Percentiles rank a stretch among this genome's conserved stretches.
Evolutionary conservation across 2,113 vertebrate species (phyloP).

Genomic region (Takifugu bimaculatus): DNA sequence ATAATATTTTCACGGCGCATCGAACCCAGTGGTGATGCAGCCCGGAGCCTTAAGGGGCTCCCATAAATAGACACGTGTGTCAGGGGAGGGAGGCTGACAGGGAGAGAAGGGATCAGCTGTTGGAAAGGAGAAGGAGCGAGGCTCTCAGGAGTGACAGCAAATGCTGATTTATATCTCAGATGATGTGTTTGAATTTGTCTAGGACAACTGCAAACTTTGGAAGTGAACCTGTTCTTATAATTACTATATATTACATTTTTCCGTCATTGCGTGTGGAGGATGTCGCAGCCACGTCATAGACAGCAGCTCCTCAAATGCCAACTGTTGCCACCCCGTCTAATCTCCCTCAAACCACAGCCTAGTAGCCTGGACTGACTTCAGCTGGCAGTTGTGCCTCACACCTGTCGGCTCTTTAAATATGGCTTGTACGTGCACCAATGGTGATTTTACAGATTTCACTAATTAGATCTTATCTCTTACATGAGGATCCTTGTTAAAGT

Average conservation of each 20-base stretch:
- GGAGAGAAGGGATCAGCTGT: slow-evolving; percentile 48
- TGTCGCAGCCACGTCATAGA: slow-evolving; percentile 37
- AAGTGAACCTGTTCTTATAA: background rate
- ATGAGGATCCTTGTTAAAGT: slow-evolving; percentile 37
- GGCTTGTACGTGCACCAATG: slow-evolving; percentile 17
- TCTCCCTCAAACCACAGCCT: slow-evolving; percentile 7
- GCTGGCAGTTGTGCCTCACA: background rate
- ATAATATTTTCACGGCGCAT: background rate
- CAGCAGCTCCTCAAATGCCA: slow-evolving; percentile 48
- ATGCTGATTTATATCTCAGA: slow-evolving; percentile 18
- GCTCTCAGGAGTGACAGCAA: slow-evolving; percentile 38
- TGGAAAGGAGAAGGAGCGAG: slow-evolving; percentile 26
- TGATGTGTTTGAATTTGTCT: slow-evolving; percentile 12
- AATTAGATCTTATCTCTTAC: slow-evolving; percentile 5
- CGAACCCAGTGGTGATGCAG: background rate
- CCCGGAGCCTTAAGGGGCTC: slow-evolving; percentile 7
- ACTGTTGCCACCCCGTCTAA: slow-evolving; percentile 16
- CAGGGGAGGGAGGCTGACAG: slow-evolving; percentile 7
- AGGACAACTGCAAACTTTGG: too few relatives aligned
- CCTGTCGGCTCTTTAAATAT: slow-evolving; percentile 2
- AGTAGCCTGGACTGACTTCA: slow-evolving; percentile 1
- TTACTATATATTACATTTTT: background rate
- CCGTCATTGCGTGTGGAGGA: background rate
- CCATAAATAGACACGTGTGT: slow-evolving; percentile 29
- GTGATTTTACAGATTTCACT: slow-evolving; percentile 42